Conservation (phyloP, 2,113 vertebrate species). For the Cariama cristata region DNA sequence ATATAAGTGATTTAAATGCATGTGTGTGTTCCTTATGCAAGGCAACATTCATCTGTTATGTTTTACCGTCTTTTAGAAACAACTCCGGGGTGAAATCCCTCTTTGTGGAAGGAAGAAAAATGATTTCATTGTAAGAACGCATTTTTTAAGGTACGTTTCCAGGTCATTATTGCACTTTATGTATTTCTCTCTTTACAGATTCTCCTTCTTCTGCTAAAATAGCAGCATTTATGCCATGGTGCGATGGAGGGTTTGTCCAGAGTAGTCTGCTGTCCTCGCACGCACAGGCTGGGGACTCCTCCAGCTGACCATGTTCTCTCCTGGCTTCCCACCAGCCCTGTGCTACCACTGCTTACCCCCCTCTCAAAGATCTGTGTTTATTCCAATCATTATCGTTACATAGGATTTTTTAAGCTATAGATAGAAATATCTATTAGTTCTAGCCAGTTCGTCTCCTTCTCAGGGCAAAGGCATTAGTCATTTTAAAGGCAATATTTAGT, state of each 20-base stretch:
- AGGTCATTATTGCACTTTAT: neutral
- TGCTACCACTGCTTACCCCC: neutral
- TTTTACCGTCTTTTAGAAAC: conserved; percentile 45
- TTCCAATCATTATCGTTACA: neutral
- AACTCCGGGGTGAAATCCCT: conserved; percentile 51
- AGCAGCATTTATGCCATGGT: neutral
- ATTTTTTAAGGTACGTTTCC: neutral
- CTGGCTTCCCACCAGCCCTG: neutral
- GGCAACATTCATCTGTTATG: conserved; percentile 63
- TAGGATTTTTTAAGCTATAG: neutral
- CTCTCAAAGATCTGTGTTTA: neutral
- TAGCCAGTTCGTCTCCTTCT: neutral
- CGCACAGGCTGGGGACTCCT: neutral
- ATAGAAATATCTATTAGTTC: neutral
- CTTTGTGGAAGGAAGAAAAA: conserved; percentile 9
- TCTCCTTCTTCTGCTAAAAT: neutral
- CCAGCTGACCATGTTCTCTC: neutral
- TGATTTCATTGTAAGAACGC: neutral
- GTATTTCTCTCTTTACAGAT: neutral
- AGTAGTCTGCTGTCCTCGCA: neutral
- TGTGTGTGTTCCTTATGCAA: conserved; percentile 60
- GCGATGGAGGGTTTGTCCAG: neutral
- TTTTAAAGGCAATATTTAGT: neutral
- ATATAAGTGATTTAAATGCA: conserved; percentile 75
- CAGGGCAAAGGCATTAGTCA: fast-evolving